Evolutionary conservation across 2,797 vertebrate genomes (phyloP).

Genomic region (Tragopan temminckii): DNA sequence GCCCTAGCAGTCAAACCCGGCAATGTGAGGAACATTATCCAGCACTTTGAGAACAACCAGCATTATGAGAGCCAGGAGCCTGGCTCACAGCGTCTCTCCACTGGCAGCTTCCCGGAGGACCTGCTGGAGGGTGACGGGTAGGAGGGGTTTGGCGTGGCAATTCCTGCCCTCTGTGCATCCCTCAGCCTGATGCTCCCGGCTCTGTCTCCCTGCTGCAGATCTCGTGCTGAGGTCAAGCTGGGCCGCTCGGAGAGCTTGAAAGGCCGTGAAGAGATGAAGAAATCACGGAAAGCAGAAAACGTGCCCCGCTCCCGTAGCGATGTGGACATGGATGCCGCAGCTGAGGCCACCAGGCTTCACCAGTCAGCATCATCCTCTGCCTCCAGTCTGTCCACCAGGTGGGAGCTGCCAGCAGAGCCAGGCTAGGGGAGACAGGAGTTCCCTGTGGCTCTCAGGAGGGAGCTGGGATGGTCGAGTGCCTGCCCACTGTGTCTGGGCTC

Average conservation of each 20-base stretch:
- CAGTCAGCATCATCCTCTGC: conserved; percentile 91
- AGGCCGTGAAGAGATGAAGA: conserved; percentile 91
- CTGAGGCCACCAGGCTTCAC: conserved; percentile 85
- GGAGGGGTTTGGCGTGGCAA: fast-evolving
- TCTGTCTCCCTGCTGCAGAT: not conserved
- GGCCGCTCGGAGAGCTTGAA: conserved; percentile 94
- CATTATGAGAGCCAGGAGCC: conserved; percentile 82
- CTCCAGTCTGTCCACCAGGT: conserved; percentile 92
- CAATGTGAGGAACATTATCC: conserved; percentile 93
- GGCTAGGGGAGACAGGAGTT: fast-evolving
- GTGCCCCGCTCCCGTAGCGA: conserved; percentile 94
- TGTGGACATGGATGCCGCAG: conserved; percentile 94
- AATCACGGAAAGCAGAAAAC: conserved; percentile 86
- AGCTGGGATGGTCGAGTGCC: fast-evolving
- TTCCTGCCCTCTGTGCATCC: fast-evolving
- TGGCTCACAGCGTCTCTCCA: conserved; percentile 85
- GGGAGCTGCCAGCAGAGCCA: fast-evolving
- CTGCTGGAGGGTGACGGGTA: conserved; percentile 85
- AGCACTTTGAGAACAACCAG: conserved; percentile 94
- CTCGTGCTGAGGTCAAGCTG: conserved; percentile 86
- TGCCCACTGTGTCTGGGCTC: not conserved
- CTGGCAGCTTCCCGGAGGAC: conserved; percentile 92
- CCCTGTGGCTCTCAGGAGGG: fast-evolving
- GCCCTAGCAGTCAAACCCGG: conserved; percentile 86
- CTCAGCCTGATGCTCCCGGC: not conserved